These are phyloP conservation scores for Philhelius pedissequus DNA, from an alignment of 2,888 invertebrate species.

Conservation along the genomic window DNA sequence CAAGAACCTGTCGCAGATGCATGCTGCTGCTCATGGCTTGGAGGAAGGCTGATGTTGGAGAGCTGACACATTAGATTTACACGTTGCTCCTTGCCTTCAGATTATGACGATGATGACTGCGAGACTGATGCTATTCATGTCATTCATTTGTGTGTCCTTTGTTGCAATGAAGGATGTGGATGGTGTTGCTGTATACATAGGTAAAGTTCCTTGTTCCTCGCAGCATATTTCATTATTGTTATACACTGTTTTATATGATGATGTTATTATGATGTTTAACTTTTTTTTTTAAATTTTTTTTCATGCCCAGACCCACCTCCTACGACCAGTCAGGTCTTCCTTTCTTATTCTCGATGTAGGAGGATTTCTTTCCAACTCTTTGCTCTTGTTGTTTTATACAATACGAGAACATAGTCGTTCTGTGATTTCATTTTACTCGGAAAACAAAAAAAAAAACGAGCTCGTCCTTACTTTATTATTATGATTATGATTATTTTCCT, in stretches of 20 bases:
- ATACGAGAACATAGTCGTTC: conserved; percentile 20
- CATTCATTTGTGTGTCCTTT: conserved; percentile 65
- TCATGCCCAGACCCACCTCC: background rate
- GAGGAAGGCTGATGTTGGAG: conserved; percentile 29
- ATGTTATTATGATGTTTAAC: conserved; percentile 66
- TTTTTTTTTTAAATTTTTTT: conserved; percentile 37
- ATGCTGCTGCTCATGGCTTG: conserved; percentile 20
- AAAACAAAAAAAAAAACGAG: conserved; percentile 62
- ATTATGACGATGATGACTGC: conserved; percentile 34
- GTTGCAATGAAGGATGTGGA: conserved; percentile 49
- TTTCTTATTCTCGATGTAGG: conserved; percentile 25
- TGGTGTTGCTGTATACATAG: conserved; percentile 5
- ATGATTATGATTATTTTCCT: conserved; percentile 79
- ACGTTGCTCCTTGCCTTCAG: conserved; percentile 44
- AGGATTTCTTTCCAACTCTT: conserved; percentile 32
- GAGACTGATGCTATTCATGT: conserved; percentile 65
- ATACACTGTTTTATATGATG: conserved; percentile 68
- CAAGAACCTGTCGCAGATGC: conserved; percentile 57
- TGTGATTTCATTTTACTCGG: conserved; percentile 72
- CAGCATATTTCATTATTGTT: conserved; percentile 63
- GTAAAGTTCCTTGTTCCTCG: conserved; percentile 49
- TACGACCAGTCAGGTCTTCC: background rate
- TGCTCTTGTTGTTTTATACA: conserved; percentile 9
- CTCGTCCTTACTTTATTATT: conserved; percentile 75
- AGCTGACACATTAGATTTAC: conserved; percentile 60